A percentile compares a stretch with the other conserved stretches of the same genome.
Conservation (phyloP, 2,888 invertebrate species). For the Cantharis rufa region DNA sequence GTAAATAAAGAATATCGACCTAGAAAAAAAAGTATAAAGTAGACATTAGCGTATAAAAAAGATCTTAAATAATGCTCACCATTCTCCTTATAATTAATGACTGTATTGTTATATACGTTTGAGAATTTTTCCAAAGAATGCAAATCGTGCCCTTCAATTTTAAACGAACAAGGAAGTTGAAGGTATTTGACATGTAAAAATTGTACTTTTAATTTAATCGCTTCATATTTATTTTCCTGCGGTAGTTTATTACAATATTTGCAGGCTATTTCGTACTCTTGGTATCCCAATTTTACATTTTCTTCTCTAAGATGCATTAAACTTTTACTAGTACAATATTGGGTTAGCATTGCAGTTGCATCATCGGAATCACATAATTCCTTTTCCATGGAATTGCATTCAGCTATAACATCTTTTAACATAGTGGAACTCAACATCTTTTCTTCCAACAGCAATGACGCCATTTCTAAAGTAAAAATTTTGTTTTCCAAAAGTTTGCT, state of each 20-base stretch:
- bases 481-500: constrained; percentile 35
- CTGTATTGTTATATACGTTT: constrained; percentile 4
- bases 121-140: constrained; percentile 10
- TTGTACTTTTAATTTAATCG: constrained; percentile 22
- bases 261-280: constrained; percentile 36
- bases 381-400: constrained; percentile 13
- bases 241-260: constrained; percentile 22
- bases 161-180: constrained; percentile 33
- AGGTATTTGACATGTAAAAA: constrained; percentile 34
- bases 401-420: constrained; percentile 24
- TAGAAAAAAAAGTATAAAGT: constrained; percentile 12
- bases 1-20: constrained; percentile 9
- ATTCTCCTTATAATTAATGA: constrained; percentile 8
- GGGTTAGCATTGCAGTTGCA: constrained; percentile 4
- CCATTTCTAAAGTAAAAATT: constrained; percentile 32
- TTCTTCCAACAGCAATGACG: constrained; percentile 38
- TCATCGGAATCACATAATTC: neutral
- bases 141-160: constrained; percentile 28
- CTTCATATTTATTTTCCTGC: constrained; percentile 9
- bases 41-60: neutral
- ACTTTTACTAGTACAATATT: constrained; percentile 32
- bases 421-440: constrained; percentile 26
- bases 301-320: constrained; percentile 23
- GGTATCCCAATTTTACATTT: constrained; percentile 29
- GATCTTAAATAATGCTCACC: constrained; percentile 7